Base-by-base conservation (phyloP, 2,888 invertebrate genomes). In the Noctua comes region DNA sequence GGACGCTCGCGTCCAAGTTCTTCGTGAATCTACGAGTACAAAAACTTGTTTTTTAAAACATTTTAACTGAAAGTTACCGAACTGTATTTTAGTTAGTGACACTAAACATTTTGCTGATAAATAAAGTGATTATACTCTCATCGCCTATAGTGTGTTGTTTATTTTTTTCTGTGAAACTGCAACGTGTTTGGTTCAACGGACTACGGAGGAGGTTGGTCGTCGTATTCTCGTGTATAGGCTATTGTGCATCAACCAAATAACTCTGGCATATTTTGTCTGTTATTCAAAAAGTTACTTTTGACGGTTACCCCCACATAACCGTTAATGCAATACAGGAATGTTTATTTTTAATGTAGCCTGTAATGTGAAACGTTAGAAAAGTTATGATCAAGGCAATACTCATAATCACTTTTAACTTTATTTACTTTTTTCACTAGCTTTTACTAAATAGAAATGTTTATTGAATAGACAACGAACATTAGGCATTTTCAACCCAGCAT, bases 111-210 rank as follows among this genome's bases (percentile, higher is more conserved):
- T 87, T 87, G 80, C 73, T 88, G 80, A 74, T 78, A 91, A 88
- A 91, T 93, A 92, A 93, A 95, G 96, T 96, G 96, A 89, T 93
- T 88, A 78, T 88, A 87, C 80, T 77, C 77, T 89, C 77, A 75
- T 88, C 82, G 86, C 76, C 90, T 90, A 88, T 90, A 91, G 93
- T 92, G 95, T 94, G 94, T 93, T 95, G 94, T 95, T 95, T 95
- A 92, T 93, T 95, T 95, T 94, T 94, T 87, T 85, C 84, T 95
- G 96, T 97, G 96, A 94, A 95, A 94, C 95, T 95, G 93, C 96
- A 96, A 96, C 96, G 96, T 96, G 96, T 96, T 95, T 96, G 95
- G 97, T 97, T 97, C 96, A 96, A 96, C 95, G 97, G 96, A 97
- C 96, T 95, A 93, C 94, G 90, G 94, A 95, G 94, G 94, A 95